Base-by-base conservation (phyloP, 2,113 vertebrate genomes). In the Stigmatopora nigra region DNA sequence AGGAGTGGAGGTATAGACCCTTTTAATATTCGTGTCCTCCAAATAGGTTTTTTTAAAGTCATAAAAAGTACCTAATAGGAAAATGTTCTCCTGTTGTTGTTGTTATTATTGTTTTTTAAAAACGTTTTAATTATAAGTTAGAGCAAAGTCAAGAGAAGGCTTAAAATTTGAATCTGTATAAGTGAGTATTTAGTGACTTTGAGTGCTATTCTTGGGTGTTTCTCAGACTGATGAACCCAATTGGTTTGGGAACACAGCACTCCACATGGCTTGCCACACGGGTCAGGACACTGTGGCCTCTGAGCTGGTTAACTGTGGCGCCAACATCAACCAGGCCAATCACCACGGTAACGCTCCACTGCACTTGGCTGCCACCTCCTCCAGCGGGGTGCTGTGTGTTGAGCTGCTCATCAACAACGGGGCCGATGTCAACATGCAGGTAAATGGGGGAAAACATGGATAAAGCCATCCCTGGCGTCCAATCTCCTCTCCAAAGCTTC, bases 371-470 rank as follows among this genome's bases (percentile, higher is more conserved):
- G 94, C 95, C 0, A 91, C 93, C 70, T 98, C 95, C 65, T 94
- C 95, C 80, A 94, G 95, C 3, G 95, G 95, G 48, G 94, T 92
- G 0, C 87, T 95, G 59, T 98, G 94, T 87, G 89, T 99, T 6
- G 95, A 99, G 89, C 92, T 98, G 68, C 87, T 99, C 0, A 92
- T 99, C 72, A 97, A 97, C 85, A 96, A 97, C 0, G 94, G 95
- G 1, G 95, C 95, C 0, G 93, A 98, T 2, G 92, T 98, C 85
- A 95, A 93, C 83, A 87, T 93, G 67, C 93, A 95, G 94, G 96
- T 97, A 19, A 17, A 45, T 35, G 6, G 45, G 45, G 1, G 14
- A 14, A 19, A 25, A 15, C 25, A 59, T 25, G 14, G 38, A n/a
- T 2, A 4, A 8, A 45, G 3, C 7, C 2, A 2, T 41, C n/a